These are phyloP conservation scores for Leptinotarsa undecemlineata DNA, from an alignment of 1,140 invertebrate species.

Conservation along the genomic window DNA sequence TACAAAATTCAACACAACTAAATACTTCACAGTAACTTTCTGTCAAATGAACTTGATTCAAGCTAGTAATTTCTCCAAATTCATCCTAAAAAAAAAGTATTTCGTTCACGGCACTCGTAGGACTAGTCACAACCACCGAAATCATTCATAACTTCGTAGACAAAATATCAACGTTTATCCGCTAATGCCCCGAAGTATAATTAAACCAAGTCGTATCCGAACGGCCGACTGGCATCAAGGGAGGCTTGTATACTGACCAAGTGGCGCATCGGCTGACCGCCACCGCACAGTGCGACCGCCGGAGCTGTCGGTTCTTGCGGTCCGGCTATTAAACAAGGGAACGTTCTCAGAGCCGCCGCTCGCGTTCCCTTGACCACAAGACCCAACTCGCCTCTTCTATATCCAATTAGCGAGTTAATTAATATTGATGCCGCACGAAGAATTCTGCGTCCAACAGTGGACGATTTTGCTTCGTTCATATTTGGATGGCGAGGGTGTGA, in stretches of 20 bases:
- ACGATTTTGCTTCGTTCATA: constrained; percentile 10
- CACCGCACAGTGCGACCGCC: constrained; percentile 36
- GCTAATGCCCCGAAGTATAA: constrained; percentile 9
- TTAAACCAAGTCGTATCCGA: constrained; percentile 6
- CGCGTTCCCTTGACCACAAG: constrained; percentile 35
- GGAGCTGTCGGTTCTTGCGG: constrained; percentile 32
- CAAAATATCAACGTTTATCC: constrained; percentile 11
- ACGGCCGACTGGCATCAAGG: constrained; percentile 12
- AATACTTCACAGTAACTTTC: too few species aligned
- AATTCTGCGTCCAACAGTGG: constrained; percentile 20
- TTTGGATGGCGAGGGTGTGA: background rate
- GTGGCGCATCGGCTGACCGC: constrained; percentile 34
- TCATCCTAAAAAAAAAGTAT: too few species aligned
- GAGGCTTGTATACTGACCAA: constrained; percentile 31
- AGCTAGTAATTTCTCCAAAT: too few species aligned
- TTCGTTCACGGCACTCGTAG: too few species aligned
- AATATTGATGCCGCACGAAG: constrained; percentile 44
- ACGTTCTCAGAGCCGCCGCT: constrained; percentile 34
- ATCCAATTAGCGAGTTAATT: constrained; percentile 46
- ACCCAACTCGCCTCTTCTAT: constrained; percentile 39
- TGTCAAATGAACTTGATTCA: too few species aligned
- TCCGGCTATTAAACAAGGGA: constrained; percentile 43
- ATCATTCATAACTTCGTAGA: background rate
- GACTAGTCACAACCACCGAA: too few species aligned
- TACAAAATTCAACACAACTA: too few species aligned